Evolutionary conservation across 2,113 vertebrate genomes (phyloP), one percentile per base, ranked within the genome.

Genomic region (Ibidorhyncha struthersii): DNA sequence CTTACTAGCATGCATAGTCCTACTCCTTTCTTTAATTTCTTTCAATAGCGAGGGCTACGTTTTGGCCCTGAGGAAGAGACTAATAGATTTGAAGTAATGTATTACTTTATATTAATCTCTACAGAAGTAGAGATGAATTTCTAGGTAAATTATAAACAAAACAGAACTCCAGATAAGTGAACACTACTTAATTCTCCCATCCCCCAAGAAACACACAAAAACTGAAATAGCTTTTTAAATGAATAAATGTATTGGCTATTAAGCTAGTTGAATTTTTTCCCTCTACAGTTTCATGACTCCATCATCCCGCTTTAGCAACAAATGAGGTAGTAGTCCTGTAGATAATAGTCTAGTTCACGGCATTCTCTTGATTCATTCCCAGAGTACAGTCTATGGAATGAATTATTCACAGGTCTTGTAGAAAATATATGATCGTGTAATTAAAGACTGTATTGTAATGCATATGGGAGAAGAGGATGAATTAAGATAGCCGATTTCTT

Each of bases 381-480:
- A 62, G 61, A 95, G 65, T 82, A 84, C 41, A 36, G 78, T 70
- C 58, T 85, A 19, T 80, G 62, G 63, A 95, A 89, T 90, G 12
- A 95, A 77, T 94, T 91, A 88, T 91, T 95, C 83, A 70, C 73
- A 49, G 53, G 21, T 89, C 86, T 66, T 93, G 73, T 52, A 84
- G 91, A 93, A 96, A 96, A 90, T 70, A 91, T 19, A 65, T 72
- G 80, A 53, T 72, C 26, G 2, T 88, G 78, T 96, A 93, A 96
- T 94, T 95, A 96, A 96, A 87, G 62, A n/a, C 82, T 85, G 40
- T 82, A 85, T 95, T 67, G 41, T 89, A 90, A 80, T 80, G 65
- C 70, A 14, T 84, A 23, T 65, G 49, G 65, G 58, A 79, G 62
- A 80, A 82, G 49, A 82, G n/a, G 40, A 61, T 90, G 62, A 96